phyloP scores from a whole-genome alignment of 1,140 invertebrate species.

The Bombyx mandarina region DNA sequence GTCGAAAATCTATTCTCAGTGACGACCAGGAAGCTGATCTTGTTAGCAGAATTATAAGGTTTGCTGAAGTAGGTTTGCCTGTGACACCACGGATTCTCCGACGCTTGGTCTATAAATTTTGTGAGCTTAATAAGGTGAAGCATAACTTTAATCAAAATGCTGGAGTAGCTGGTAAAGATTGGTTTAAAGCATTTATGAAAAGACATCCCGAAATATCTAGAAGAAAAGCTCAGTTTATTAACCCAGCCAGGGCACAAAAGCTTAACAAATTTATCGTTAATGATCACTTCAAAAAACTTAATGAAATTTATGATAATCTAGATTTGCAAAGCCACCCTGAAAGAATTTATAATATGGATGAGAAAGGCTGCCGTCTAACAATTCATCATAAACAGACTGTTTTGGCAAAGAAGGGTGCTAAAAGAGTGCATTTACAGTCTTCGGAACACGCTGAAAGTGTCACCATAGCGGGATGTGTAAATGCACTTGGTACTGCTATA shows the following conservation, averaged over 20 bases:
- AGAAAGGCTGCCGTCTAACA: slow-evolving; percentile 51
- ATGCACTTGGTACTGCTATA: slow-evolving; percentile 23
- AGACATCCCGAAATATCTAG: slow-evolving; percentile 18
- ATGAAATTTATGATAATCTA: slow-evolving; percentile 1
- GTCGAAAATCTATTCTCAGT: slow-evolving; percentile 10
- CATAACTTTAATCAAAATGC: slow-evolving; percentile 14
- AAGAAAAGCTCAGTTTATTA: slow-evolving; percentile 46
- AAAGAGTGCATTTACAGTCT: slow-evolving; percentile 44
- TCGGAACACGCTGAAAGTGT: slow-evolving; percentile 53
- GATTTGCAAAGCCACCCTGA: slow-evolving; percentile 21
- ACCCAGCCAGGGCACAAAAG: slow-evolving; percentile 42
- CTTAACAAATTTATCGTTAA: slow-evolving; percentile 36
- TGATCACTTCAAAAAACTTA: neutral
- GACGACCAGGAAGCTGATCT: slow-evolving; percentile 18
- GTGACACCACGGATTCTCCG: slow-evolving; percentile 21
- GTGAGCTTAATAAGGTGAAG: slow-evolving; percentile 16
- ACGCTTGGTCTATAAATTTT: slow-evolving; percentile 20
- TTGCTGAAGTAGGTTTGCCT: slow-evolving; percentile 20
- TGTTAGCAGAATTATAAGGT: slow-evolving; percentile 16
- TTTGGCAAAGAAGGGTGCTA: slow-evolving; percentile 36
- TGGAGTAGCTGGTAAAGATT: slow-evolving; percentile 16
- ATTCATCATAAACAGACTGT: slow-evolving; percentile 40
- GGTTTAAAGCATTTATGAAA: slow-evolving; percentile 13
- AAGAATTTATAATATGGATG: slow-evolving; percentile 49
- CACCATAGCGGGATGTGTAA: slow-evolving; percentile 48